Base-by-base conservation (phyloP, 2,113 vertebrate genomes). In the Strix uralensis region DNA sequence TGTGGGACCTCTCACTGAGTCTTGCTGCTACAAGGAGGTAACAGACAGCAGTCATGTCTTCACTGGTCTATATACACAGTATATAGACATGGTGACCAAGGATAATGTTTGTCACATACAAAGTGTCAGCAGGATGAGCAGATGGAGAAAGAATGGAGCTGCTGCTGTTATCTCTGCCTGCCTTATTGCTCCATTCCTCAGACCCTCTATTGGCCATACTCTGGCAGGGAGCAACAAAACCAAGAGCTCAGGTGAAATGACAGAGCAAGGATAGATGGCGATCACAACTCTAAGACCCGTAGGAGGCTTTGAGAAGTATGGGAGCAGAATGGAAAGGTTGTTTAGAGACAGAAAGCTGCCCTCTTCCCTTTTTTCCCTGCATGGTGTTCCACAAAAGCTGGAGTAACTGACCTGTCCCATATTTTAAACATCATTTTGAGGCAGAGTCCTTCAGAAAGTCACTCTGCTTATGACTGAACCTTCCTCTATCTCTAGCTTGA, bases 1-100 rank as follows among this genome's bases (percentile, higher is more conserved):
- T 71, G 15, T 42, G 40, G 47, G 51, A 74, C 6, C 9, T 72
- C 47, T 74, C 57, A 11, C 29, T 6, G 25, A 20, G 7, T 30
- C 34, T 40, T 1, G 0, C 11, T 62, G 38, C 26, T 46, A 3
- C 62, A 69, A 21, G 23, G 42, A 25, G 30, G 2, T 5, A 18
- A 10, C 4, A 70, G 70, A 9, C 15, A 52, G 44, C 46, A 81
- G 11, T 2, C 4, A 0, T 34, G 23, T 72, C 66, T 51, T 86
- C 19, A 52, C 21, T 67, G 32, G 11, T 13, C 34, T 54, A 4
- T 3, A 11, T 16, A 36, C 26, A 49, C 22, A 32, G 7, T 19
- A 16, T 9, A 57, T 23, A 52, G 61, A 42, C 1, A 4, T 11
- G 52, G 36, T 44, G 34, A 67, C 27, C 40, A 66, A 49, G 8